A percentile compares a stretch with the other conserved stretches of the same genome.
Evolutionary conservation across 2,888 invertebrate species (phyloP).

Genomic region (Drosophila greeni): DNA sequence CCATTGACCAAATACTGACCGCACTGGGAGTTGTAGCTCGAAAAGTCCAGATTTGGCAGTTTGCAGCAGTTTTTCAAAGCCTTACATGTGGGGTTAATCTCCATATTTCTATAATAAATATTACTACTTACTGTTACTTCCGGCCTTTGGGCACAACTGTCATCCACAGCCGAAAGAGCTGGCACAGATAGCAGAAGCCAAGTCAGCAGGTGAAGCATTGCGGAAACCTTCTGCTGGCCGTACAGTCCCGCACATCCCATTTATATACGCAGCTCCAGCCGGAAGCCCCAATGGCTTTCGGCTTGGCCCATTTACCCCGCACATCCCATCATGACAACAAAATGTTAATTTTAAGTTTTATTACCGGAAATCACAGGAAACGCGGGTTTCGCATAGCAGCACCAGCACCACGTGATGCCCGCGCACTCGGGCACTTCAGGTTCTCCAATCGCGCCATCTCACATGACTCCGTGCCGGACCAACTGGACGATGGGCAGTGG

Average conservation of each 20-base stretch:
- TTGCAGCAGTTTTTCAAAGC: slow-evolving; percentile 42
- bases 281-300: slow-evolving; percentile 19
- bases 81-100: background rate
- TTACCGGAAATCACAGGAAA: slow-evolving; percentile 3
- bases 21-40: slow-evolving; percentile 24
- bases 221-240: background rate
- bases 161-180: slow-evolving; percentile 11
- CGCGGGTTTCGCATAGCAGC: background rate
- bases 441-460: slow-evolving; percentile 38
- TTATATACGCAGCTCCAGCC: slow-evolving; percentile 13
- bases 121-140: slow-evolving; percentile 30
- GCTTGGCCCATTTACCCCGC: slow-evolving; percentile 18
- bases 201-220: slow-evolving; percentile 22
- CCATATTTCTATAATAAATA: background rate
- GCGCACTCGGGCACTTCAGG: slow-evolving; percentile 33
- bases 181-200: slow-evolving; percentile 9
- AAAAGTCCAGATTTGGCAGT: slow-evolving; percentile 18
- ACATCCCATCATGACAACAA: background rate
- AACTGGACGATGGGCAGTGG: slow-evolving; percentile 52
- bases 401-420: slow-evolving; percentile 19
- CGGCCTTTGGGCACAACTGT: slow-evolving; percentile 21
- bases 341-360: slow-evolving; percentile 7
- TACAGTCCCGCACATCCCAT: background rate
- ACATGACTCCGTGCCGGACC: slow-evolving; percentile 47
- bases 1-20: slow-evolving; percentile 28